Evolutionary conservation across 2,888 invertebrate species (phyloP), one percentile per base, ranked within the genome.

Genomic region (Mimumesa dahlbomi): DNA sequence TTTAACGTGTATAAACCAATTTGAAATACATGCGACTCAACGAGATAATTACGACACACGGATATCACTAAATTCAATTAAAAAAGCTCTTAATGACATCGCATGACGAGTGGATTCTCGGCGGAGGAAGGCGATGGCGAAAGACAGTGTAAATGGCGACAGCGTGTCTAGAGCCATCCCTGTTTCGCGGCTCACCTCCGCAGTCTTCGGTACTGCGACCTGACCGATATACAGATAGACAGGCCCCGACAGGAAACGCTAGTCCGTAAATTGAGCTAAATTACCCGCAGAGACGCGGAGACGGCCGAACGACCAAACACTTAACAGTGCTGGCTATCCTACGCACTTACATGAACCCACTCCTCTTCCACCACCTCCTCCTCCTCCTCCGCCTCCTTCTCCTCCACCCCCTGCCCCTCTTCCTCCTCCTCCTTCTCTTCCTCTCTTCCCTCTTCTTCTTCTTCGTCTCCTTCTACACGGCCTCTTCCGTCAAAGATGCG

Each of bases 181-280:
- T 63, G 54, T 53, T 48, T 25, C n/a, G 7, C 62, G 53, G n/a
- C n/a, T n/a, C 65, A 71, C 56, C 64, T 46, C 63, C 57, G 46
- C 56, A 69, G 65, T 80, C 54, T 80, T 78, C 67, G 70, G 70
- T 68, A 76, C 67, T 42, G 65, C 66, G 81, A 77, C 68, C 79
- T 80, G 80, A 79, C 80, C 80, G 80, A 80, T 76, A 80, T 80
- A 81, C 72, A 71, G 80, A 80, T 76, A 80, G 82, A 81, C 72
- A 71, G 69, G 48, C 79, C 69, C 79, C 74, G 80, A 79, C 85
- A 83, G 86, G 87, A 87, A 86, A 85, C 86, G 82, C 82, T 85
- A 86, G 87, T 86, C 85, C 87, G 83, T 83, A 86, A 85, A 86
- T 86, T 86, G 86, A 85, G 84, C 83, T 83, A 86, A 86, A 87